Evolutionary conservation across 1,140 invertebrate species (phyloP).

Genomic region (Hirudo medicinalis): DNA sequence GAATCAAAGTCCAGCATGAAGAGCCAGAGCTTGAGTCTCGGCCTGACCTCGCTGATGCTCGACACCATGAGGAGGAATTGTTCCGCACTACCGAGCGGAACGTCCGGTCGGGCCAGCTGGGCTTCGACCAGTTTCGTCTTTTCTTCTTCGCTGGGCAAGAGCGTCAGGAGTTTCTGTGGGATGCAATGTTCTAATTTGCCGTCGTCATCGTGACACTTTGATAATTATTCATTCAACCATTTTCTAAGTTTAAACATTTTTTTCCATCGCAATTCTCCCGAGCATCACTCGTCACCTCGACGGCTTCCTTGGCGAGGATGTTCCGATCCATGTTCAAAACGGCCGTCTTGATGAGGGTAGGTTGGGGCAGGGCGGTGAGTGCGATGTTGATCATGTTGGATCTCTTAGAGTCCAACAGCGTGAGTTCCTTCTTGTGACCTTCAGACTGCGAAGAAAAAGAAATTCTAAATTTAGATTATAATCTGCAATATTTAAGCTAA

Average conservation of each 20-base stretch:
- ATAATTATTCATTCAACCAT: too few species aligned
- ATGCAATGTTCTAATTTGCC: conserved; percentile 2
- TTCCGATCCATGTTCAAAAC: conserved; percentile 98
- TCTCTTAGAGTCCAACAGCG: conserved; percentile 88
- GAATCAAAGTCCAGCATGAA: conserved; percentile 97
- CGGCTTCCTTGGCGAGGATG: conserved; percentile 93
- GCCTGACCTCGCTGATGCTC: conserved; percentile 85
- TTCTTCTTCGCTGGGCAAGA: conserved; percentile 95
- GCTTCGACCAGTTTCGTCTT: conserved; percentile 89
- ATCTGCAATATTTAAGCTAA: too few species aligned
- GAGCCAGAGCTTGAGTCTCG: conserved; percentile 88
- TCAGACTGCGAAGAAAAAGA: conserved; percentile 54
- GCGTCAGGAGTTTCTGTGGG: conserved; percentile 71
- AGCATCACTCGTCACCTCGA: conserved; percentile 54
- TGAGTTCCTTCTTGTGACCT: conserved; percentile 83
- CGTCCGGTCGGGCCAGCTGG: conserved; percentile 77
- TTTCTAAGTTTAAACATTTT: too few species aligned
- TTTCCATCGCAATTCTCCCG: background rate
- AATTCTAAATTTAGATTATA: too few species aligned
- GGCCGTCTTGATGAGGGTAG: conserved; percentile 83
- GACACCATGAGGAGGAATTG: conserved; percentile 90
- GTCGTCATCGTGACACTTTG: too few species aligned
- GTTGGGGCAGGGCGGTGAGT: conserved; percentile 84
- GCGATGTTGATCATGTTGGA: conserved; percentile 99
- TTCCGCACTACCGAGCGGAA: conserved; percentile 90